Base-by-base conservation (phyloP, 2,113 vertebrate genomes). In the Hystrix brachyura region DNA sequence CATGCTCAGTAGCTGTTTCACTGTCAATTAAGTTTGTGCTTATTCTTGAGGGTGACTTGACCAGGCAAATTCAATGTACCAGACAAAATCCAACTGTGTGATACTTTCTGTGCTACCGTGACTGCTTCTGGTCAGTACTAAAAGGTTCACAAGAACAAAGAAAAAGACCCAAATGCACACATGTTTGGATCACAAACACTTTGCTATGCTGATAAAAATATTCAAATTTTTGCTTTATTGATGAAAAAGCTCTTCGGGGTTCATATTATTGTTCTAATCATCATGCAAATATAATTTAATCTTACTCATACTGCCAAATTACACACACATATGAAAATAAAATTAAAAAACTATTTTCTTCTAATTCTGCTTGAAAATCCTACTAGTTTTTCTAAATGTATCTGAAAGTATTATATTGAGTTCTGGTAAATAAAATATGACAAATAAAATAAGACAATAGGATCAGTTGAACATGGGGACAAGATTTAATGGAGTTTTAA, bases 321-420 rank as follows among this genome's bases (percentile, higher is more conserved):
- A 59, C 9, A 55, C 7, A 13, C 7, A 83, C 1, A 48, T 27
- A 84, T 34, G 15, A 79, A 76, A 64, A 79, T 62, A n/a, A 89
- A 55, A 5, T 78, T 94, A 91, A 38, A 18, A 32, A 27, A 1
- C 38, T 38, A 38, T 3, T 84, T 90, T 82, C 9, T 21, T 74
- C 7, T n/a, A 86, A 32, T 19, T 86, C 5, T 64, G 15, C n/a
- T 59, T 29, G 64, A 95, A 94, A 78, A 59, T 0, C 6, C 38
- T 4, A 69, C 19, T 87, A 6, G 67, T 94, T 94, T 93, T 60
- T 96, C 21, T 94, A 9, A 94, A n/a, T 14, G 0, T 23, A 94
- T 43, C 29, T 55, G 12, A 80, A 46, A 83, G 9, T 55, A 51
- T 5, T 43, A 7, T 32, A 15, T 34, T 86, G 62, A 0, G 1